Conservation (phyloP, 1,140 invertebrate species). For the Drosophila cardini region DNA sequence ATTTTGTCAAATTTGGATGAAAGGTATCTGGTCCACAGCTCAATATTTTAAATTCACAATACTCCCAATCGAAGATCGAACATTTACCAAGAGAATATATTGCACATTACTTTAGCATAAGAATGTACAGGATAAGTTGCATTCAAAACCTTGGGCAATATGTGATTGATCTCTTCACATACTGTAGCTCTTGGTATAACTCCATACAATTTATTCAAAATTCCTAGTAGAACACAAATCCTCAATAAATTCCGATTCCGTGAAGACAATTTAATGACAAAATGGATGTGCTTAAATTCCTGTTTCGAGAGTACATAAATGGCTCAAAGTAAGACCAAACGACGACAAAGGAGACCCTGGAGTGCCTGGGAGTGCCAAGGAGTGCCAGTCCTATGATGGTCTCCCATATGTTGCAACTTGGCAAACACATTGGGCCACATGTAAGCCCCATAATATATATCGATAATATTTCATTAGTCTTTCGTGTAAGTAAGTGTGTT, state of each 20-base stretch:
- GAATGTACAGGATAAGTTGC: too few relatives aligned
- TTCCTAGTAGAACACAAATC: slow-evolving; percentile 5
- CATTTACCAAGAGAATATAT: too few relatives aligned
- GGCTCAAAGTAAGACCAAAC: slow-evolving; percentile 5
- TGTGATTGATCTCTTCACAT: background rate
- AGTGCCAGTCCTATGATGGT: slow-evolving; percentile 3
- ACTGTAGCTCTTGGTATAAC: background rate
- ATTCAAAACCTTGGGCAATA: too few relatives aligned
- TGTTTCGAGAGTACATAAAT: slow-evolving; percentile 6
- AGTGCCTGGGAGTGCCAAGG: too few relatives aligned
- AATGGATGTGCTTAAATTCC: slow-evolving; percentile 15
- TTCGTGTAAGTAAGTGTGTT: slow-evolving; percentile 15
- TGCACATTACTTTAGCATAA: too few relatives aligned
- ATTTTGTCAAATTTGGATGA: too few relatives aligned
- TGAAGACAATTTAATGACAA: slow-evolving; percentile 14
- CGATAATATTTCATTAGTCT: slow-evolving; percentile 78
- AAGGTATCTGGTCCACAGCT: too few relatives aligned
- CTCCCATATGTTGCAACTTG: slow-evolving; percentile 43
- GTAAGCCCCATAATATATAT: slow-evolving; percentile 76
- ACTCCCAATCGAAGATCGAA: too few relatives aligned
- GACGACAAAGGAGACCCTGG: slow-evolving; percentile 7
- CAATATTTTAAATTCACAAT: too few relatives aligned
- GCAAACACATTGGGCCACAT: slow-evolving; percentile 48
- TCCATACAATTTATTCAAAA: background rate
- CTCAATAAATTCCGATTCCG: slow-evolving; percentile 1